phyloP scores from a whole-genome alignment of 2,113 vertebrate genomes.

The Leucosticte australis region DNA sequence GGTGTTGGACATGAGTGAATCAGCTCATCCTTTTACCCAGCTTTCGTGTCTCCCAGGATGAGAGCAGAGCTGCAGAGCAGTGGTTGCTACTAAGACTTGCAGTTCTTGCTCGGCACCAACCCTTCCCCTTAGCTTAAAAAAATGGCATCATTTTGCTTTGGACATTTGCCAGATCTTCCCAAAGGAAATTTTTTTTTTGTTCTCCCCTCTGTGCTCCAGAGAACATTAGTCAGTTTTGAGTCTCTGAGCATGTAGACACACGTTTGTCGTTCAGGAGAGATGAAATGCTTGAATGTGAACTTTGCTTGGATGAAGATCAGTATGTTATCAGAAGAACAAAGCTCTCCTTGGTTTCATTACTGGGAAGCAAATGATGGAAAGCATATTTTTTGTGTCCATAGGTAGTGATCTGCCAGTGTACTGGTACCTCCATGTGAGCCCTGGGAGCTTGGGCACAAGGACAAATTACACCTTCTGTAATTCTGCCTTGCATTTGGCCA shows the following conservation, averaged over 20 bases:
- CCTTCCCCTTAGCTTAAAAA: background rate
- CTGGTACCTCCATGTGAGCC: background rate
- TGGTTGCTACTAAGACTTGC: background rate
- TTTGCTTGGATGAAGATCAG: background rate
- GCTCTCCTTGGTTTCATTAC: background rate
- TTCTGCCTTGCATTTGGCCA: background rate
- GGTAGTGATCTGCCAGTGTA: background rate
- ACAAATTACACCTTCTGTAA: background rate
- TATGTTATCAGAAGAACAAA: background rate
- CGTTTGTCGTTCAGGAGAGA: background rate
- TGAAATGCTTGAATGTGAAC: background rate
- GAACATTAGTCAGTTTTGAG: background rate
- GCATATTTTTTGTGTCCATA: background rate
- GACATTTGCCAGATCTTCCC: background rate
- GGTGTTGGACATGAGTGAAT: background rate
- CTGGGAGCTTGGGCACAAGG: background rate
- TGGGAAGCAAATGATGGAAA: background rate
- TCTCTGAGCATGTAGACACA: background rate
- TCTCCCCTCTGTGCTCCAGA: background rate
- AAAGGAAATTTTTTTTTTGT: background rate
- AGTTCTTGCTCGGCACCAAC: background rate
- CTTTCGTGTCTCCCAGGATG: background rate
- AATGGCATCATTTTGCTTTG: background rate
- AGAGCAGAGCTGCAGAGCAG: background rate
- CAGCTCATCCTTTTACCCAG: background rate